A percentile compares a stretch with the other conserved stretches of the same genome.
Conservation (phyloP, 2,888 invertebrate species). For the Belgica antarctica region DNA sequence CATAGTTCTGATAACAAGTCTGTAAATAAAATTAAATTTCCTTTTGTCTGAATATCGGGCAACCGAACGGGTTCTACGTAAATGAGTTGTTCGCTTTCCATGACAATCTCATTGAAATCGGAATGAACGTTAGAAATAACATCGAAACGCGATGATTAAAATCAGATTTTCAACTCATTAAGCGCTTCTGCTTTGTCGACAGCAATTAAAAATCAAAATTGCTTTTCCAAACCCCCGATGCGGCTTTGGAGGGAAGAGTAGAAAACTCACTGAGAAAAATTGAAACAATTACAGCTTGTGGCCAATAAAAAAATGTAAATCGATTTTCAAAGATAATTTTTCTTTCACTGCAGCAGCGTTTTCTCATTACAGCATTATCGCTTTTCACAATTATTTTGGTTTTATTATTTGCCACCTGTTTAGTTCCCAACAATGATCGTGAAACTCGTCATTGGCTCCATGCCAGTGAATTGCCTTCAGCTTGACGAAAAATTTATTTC, state of each 20-base stretch:
- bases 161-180: constrained; percentile 31
- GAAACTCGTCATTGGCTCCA: not conserved
- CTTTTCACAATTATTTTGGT: not conserved
- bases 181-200: not conserved
- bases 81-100: too few species aligned
- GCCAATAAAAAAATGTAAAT: not conserved
- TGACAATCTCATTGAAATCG: too few species aligned
- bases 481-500: not conserved
- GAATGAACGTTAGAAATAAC: constrained; percentile 25
- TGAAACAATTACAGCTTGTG: too few species aligned
- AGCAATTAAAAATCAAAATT: constrained; percentile 16
- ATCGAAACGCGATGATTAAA: constrained; percentile 7
- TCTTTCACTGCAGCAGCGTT: not conserved
- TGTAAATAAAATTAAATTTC: too few species aligned
- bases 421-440: not conserved
- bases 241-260: too few species aligned
- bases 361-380: too few species aligned
- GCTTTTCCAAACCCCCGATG: not conserved
- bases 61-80: too few species aligned
- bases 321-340: not conserved
- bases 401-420: constrained; percentile 5
- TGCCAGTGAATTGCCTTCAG: constrained; percentile 18
- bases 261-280: too few species aligned
- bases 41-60: too few species aligned
- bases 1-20: too few species aligned